Evolutionary conservation across 2,113 vertebrate genomes (phyloP), one percentile per base, ranked within the genome.

Genomic region (Amphiprion ocellaris): DNA sequence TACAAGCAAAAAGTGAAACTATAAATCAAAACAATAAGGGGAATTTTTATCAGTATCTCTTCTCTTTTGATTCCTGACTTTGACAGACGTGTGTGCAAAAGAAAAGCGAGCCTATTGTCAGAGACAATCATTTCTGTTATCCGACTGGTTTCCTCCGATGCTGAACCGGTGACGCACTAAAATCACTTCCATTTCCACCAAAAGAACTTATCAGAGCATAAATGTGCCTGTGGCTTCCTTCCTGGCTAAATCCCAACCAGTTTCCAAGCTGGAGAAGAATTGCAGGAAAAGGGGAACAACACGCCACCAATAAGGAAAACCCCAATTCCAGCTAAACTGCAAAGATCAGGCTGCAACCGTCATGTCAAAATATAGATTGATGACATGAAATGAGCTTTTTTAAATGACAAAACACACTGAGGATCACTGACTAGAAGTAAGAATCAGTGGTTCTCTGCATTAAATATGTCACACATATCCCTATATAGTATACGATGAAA

Each of bases 201-300:
- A 87, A 90, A 92, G 79, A 2, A 93, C 90, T 95, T 95, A 95
- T 95, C 93, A 71, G 92, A 82, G 87, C 83, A 86, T 78, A 92
- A 95, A 93, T 72, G 81, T 21, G 54, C 81, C 77, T 19, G 79
- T 79, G 81, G 81, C 84, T 95, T 94, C 94, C 94, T 95, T 94
- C 94, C 94, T 94, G 88, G 66, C 71, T 69, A 49, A 77, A 90
- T 74, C 90, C 87, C 78, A 84, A 80, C 87, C 73, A 63, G 85
- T 85, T 89, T 92, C 86, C 78, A 81, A 23, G 67, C 77, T 79
- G 74, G 54, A 91, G 87, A 93, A 93, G 93, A 95, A 94, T 94
- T 16, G 85, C 91, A 94, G 94, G 94, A 95, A 94, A 89, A 88
- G 79, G 84, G 71, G 75, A 87, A 91, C 79, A 81, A 78, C 81